Percentiles rank a stretch among this genome's conserved stretches.
These are phyloP conservation scores for Drosophila jambulina DNA, from an alignment of 1,140 invertebrate genomes.

Conservation along the genomic window DNA sequence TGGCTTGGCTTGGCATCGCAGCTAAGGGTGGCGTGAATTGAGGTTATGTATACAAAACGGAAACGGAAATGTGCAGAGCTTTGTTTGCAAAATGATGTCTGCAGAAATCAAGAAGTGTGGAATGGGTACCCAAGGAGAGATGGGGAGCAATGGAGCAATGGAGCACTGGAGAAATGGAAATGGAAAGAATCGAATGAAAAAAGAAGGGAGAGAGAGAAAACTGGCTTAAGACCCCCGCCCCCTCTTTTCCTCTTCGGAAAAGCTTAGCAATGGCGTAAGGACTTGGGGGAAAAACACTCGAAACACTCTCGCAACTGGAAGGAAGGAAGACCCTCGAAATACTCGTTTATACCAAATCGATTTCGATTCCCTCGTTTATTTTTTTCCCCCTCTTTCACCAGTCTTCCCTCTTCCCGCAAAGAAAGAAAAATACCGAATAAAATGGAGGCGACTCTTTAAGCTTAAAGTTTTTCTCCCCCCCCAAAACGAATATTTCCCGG, in stretches of 20 bases:
- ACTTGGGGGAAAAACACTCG: constrained; percentile 17
- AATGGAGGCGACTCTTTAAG: constrained; percentile 34
- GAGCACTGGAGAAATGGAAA: not conserved
- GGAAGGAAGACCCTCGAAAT: constrained; percentile 20
- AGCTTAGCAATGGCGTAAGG: constrained; percentile 41
- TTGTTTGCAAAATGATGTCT: constrained; percentile 78
- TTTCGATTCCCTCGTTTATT: constrained; percentile 45
- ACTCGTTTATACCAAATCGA: constrained; percentile 41
- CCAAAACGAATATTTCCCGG: not conserved
- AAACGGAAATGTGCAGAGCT: constrained; percentile 81
- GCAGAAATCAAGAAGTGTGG: constrained; percentile 18
- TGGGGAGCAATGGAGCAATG: not conserved
- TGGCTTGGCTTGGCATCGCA: constrained; percentile 13
- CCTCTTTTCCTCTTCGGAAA: constrained; percentile 2
- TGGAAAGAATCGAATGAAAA: not conserved
- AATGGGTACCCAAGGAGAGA: not conserved
- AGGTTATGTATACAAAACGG: constrained; percentile 82
- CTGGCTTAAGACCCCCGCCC: constrained; percentile 31
- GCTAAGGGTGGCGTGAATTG: constrained; percentile 73
- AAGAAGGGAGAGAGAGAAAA: not conserved
- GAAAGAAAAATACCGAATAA: constrained; percentile 15
- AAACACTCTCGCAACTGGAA: constrained; percentile 19
- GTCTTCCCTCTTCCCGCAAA: not conserved
- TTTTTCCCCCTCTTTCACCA: not conserved
- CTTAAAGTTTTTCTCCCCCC: constrained; percentile 19